Base-by-base conservation (phyloP, 1,140 invertebrate genomes). In the Stegodyphus mimosarum region DNA sequence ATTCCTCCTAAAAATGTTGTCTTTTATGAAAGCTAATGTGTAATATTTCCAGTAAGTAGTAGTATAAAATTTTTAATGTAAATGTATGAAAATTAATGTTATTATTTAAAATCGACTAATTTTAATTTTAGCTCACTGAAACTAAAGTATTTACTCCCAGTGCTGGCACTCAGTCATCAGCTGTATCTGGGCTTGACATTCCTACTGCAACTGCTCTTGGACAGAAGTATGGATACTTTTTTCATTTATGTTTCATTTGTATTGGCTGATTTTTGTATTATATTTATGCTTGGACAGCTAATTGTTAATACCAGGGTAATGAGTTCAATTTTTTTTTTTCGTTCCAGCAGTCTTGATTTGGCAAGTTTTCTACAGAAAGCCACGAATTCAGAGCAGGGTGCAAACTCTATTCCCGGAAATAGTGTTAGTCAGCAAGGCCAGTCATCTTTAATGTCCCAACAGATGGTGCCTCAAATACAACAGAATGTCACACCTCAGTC, bases 101-200 rank as follows among this genome's bases (percentile, higher is more conserved):
- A 3, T 33, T 33, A 33, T 33, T 33, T 33, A 33, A 33, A 33
- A 33, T 33, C 3, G 3, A 33, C 33, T 60, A 60, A 10, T 60
- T 60, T 60, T 60, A 15, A 0, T 60, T 88, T 10, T 88, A 91
- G 90, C 92, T 98, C 78, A 95, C 96, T 78, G 97, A 98, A 89
- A 97, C 95, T n/a, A 98, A 98, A 92, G 96, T 98, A 73, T 97
- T 97, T 89, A 96, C 95, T 55, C 94, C 95, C 50, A 95, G 94
- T 88, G 91, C 92, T 73, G 89, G 79, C 83, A 88, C 17, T 79
- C 88, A 70, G 85, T 88, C 52, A 85, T 88, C 86, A 71, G 75
- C 66, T 64, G 87, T 49, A 87, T 71, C 83, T 75, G 84, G 52
- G 48, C 49, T 84, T 55, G 71, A 84, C 83, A 69, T 86, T 70